Evolutionary conservation across 2,888 invertebrate genomes (phyloP).

Genomic region (Lochmaea crataegi): DNA sequence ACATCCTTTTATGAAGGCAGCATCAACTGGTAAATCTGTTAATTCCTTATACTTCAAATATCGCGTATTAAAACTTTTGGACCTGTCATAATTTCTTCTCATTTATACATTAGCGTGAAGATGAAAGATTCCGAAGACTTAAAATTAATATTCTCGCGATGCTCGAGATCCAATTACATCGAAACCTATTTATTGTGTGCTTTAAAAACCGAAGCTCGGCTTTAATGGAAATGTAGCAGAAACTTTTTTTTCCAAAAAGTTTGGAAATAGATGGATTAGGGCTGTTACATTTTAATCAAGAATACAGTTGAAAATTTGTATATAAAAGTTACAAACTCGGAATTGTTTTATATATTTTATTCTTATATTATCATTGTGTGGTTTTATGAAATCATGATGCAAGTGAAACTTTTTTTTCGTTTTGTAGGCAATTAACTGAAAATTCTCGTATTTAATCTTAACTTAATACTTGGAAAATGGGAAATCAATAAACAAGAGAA

Average conservation of each 20-base stretch:
- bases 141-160: slow-evolving; percentile 2
- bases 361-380: too few relatives aligned
- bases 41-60: neutral
- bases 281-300: neutral
- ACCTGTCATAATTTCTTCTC: slow-evolving; percentile 13
- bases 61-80: slow-evolving; percentile 4
- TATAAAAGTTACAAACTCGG: neutral
- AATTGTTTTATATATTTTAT: too few relatives aligned
- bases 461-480: too few relatives aligned
- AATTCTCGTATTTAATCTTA: too few relatives aligned
- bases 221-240: slow-evolving; percentile 8
- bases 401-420: too few relatives aligned
- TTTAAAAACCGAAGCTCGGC: neutral
- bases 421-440: too few relatives aligned
- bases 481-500: too few relatives aligned
- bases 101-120: slow-evolving; percentile 8
- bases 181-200: slow-evolving; percentile 11
- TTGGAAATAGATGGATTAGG: slow-evolving; percentile 1
- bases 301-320: neutral
- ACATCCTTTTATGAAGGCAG: too few relatives aligned
- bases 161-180: slow-evolving; percentile 2
- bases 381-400: too few relatives aligned
- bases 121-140: slow-evolving; percentile 1
- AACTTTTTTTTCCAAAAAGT: neutral
- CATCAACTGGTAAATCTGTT: neutral